Evolutionary conservation across 2,888 invertebrate species (phyloP), one percentile per base, ranked within the genome.

Genomic region (Coelinius sp.): DNA sequence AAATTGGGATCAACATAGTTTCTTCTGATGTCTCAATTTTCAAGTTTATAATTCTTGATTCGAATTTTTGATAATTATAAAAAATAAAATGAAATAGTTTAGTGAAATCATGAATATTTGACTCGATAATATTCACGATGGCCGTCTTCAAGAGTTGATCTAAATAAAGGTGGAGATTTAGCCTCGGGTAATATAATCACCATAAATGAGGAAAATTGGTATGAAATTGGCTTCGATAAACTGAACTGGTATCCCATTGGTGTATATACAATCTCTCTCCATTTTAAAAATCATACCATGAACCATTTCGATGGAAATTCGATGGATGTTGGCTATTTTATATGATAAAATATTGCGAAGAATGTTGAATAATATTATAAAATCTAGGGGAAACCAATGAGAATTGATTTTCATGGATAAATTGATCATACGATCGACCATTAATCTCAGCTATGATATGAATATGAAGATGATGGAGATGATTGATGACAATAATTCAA

Each of bases 161-260:
- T 10, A n/a, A 65, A 38, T 62, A 63, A 69, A 17, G 44, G 65
- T 68, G 70, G 72, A 67, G 71, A 72, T 80, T 77, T 79, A 73
- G 82, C 82, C 78, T 74, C 73, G 75, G 79, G 77, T 78, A 83
- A 83, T 81, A 81, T 82, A 84, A 86, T 85, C 84, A 79, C 78
- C 79, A 76, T 78, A 83, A 86, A 85, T 80, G 83, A 83, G 86
- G 85, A 85, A 86, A 87, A 87, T 86, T 86, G 84, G 82, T 86
- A 85, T 84, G 82, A 87, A 86, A 86, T 86, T 87, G 84, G 83
- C 79, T 77, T 14, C 63, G 82, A 84, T 83, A 80, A 81, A 80
- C 78, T 83, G 76, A 81, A 78, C 76, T 77, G 31, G 22, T 38
- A 38, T 24, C 52, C 63, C 35, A 62, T 68, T 69, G 59, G 68